Conservation (phyloP, 2,797 vertebrate genomes). For the Rhynchotus rufescens region DNA sequence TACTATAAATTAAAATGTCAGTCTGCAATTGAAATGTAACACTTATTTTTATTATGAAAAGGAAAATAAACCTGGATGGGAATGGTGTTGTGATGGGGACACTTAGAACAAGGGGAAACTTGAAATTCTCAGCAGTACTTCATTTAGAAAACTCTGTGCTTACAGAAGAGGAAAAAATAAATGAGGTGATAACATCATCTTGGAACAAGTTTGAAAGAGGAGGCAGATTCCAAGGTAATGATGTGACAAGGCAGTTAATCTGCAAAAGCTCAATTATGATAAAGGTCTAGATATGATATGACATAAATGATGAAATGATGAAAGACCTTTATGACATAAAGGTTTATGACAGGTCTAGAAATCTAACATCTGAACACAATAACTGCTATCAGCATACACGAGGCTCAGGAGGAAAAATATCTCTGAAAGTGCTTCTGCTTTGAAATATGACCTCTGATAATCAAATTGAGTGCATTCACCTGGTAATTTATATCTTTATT, state of each 20-base stretch:
- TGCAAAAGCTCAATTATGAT: no score
- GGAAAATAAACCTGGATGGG: not conserved
- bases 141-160: constrained; percentile 83
- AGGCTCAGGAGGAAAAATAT: not conserved
- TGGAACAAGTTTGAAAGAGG: constrained; percentile 87
- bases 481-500: no score
- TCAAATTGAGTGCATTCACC: not conserved
- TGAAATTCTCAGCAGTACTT: constrained; percentile 91
- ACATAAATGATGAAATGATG: no score
- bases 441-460: not conserved
- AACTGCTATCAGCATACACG: not conserved
- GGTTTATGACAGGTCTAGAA: no score
- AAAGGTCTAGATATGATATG: no score
- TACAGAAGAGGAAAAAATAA: constrained; percentile 78
- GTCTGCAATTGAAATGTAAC: not conserved
- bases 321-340: no score
- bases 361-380: no score
- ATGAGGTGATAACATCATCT: constrained; percentile 35
- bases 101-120: constrained; percentile 90
- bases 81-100: constrained; percentile 92
- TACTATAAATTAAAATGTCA: not conserved
- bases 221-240: constrained; percentile 88
- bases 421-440: not conserved
- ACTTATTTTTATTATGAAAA: not conserved
- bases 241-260: not conserved